Conservation (phyloP, 2,888 invertebrate genomes). For the Chrysolina americana region DNA sequence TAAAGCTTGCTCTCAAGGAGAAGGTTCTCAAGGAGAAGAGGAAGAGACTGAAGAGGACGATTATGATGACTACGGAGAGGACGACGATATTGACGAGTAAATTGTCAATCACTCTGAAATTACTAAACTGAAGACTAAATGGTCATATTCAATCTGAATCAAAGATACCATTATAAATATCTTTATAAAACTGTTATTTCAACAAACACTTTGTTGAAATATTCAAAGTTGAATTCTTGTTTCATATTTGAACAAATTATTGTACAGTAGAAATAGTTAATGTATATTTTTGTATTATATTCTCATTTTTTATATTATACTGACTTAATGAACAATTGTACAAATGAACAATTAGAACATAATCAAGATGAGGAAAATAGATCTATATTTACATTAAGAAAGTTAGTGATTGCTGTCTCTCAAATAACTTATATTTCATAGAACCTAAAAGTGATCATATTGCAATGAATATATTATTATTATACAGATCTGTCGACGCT, state of each 20-base stretch:
- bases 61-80: constrained; percentile 5
- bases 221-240: neutral
- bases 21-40: constrained; percentile 2
- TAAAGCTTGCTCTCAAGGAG: constrained; percentile 12
- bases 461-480: too few species aligned
- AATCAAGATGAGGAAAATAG: too few species aligned
- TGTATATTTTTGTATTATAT: constrained; percentile 18
- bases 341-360: too few species aligned
- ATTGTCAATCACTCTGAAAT: neutral
- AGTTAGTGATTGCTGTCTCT: too few species aligned
- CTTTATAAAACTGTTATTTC: neutral
- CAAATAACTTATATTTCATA: too few species aligned
- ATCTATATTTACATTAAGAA: too few species aligned
- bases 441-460: too few species aligned
- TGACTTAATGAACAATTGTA: neutral
- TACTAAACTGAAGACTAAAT: neutral
- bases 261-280: constrained; percentile 9
- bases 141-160: neutral
- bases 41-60: neutral
- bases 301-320: neutral
- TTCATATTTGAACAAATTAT: neutral
- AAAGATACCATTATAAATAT: neutral
- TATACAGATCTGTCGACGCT: too few species aligned
- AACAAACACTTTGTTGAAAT: neutral
- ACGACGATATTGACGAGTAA: constrained; percentile 4